phyloP scores from a whole-genome alignment of 2,797 vertebrate species.

The Onychomys leucogaster region DNA sequence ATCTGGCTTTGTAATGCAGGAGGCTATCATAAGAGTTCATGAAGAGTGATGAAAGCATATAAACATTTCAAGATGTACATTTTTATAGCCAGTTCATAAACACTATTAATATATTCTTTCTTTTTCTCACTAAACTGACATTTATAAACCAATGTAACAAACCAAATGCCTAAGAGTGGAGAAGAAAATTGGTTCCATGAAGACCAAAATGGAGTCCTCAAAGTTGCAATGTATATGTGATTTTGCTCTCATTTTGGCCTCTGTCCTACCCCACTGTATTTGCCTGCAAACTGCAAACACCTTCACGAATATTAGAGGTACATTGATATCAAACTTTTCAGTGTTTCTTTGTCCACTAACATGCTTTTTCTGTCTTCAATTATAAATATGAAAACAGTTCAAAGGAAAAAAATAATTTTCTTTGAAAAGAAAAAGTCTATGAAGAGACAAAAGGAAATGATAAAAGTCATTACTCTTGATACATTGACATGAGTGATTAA shows the following conservation, averaged over 20 bases:
- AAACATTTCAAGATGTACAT: neutral
- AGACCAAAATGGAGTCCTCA: neutral
- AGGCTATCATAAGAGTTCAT: neutral
- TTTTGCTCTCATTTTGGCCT: neutral
- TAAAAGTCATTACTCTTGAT: conserved; percentile 8
- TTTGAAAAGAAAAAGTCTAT: neutral
- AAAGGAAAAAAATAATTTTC: conserved; percentile 16
- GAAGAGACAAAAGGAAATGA: conserved; percentile 46
- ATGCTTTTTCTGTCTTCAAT: conserved; percentile 2
- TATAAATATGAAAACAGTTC: conserved; percentile 36
- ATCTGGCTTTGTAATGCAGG: neutral
- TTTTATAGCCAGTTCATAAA: neutral
- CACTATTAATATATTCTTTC: neutral
- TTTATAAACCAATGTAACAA: conserved; percentile 16
- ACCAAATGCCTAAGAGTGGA: neutral
- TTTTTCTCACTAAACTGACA: neutral
- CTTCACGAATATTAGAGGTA: neutral
- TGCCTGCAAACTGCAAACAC: neutral
- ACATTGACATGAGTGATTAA: neutral
- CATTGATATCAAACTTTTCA: neutral
- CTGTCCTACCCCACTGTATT: neutral
- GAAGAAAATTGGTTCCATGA: neutral
- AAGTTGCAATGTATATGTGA: neutral
- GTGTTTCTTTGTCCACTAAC: neutral
- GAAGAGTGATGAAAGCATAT: neutral